Evolutionary conservation across 2,797 vertebrate genomes (phyloP), one percentile per base, ranked within the genome.

Genomic region (Spinus pinus): DNA sequence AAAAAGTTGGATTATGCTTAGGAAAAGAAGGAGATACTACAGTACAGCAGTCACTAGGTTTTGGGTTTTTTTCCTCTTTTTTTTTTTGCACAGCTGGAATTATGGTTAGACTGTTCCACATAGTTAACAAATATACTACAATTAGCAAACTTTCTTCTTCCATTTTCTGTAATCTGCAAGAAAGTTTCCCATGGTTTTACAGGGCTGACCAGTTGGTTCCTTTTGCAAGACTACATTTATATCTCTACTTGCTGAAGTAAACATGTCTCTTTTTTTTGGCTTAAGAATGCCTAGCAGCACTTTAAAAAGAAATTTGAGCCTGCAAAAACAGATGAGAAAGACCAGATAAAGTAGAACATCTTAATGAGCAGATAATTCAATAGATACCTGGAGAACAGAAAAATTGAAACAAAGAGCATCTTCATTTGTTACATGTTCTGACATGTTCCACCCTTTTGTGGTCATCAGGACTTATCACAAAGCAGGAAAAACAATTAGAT

Each of bases 1-100:
- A 89, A 96, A 91, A 87, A 92, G 35, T 81, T 97, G 93, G 95
- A 95, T 86, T 86, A 74, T 41, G 35, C 54, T 93, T 94, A 94
- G 89, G 92, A 95, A 97, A 95, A 95, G 46, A 90, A 90, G 57
- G 60, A 92, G 93, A 75, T 56, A 75, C 20, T 90, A 89, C 46
- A 47, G 77, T 77, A 49, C n/a, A 88, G 61, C 44, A 67, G 60
- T 21, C n/a, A 78, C 27, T 44, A 58, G 16, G 37, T 37, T 37
- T 37, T 37, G 37, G 37, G 37, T 31, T 21, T 12, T 3, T 6
- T 19, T 3, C 6, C 7, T 3, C 6, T 7, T 10, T 69, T 18
- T 47, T 46, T 65, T 88, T 90, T 71, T 12, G 15, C 30, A 67
- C 24, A 46, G 5, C 42, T 74, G 33, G 37, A 30, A 61, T 90